Conservation (phyloP, 2,113 vertebrate species). For the Lycaon pictus region DNA sequence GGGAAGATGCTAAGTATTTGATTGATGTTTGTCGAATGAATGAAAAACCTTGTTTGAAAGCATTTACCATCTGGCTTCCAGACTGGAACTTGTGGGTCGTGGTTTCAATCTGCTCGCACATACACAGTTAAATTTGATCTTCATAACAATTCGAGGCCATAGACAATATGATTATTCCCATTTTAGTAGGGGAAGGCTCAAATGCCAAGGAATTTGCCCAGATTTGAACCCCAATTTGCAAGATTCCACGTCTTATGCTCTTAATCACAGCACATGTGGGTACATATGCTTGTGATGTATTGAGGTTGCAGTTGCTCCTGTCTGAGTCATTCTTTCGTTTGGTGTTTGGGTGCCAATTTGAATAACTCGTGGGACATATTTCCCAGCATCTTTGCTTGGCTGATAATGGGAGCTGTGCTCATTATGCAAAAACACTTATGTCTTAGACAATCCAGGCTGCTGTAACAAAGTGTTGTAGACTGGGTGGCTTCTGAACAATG, state of each 20-base stretch:
- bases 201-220: neutral
- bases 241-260: neutral
- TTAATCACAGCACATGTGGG: rapidly evolving
- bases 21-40: constrained; percentile 28
- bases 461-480: neutral
- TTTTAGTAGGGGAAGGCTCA: neutral
- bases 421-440: neutral
- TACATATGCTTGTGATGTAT: rapidly evolving
- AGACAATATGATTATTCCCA: neutral
- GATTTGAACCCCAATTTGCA: neutral
- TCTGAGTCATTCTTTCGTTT: neutral
- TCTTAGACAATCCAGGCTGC: neutral
- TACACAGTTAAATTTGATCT: neutral
- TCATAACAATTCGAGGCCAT: neutral
- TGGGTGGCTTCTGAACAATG: neutral
- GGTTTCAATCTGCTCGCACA: neutral
- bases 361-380: neutral
- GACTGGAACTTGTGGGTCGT: neutral
- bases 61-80: neutral
- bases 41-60: neutral
- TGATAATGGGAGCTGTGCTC: neutral
- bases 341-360: neutral
- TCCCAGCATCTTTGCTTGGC: neutral
- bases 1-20: neutral
- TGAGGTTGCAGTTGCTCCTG: neutral